phyloP scores from a whole-genome alignment of 1,140 invertebrate species.

The Anoplolepis gracilipes region DNA sequence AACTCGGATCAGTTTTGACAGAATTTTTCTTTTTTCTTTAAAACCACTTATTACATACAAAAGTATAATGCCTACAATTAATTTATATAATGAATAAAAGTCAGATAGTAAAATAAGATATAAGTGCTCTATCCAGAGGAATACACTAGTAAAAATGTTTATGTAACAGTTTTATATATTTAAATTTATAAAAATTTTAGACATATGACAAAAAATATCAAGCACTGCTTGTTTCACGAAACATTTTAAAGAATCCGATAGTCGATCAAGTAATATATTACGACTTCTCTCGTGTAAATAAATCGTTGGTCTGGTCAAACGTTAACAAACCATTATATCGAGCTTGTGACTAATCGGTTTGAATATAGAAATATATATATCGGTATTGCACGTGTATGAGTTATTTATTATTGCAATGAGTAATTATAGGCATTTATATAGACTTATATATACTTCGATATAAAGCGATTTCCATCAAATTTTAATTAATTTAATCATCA shows the following conservation, averaged over 20 bases:
- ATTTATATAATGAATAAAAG: neutral
- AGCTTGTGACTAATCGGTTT: slow-evolving; percentile 63
- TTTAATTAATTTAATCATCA: too few species aligned
- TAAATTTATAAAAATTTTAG: neutral
- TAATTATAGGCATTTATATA: slow-evolving; percentile 67
- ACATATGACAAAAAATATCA: neutral
- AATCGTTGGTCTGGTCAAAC: slow-evolving; percentile 21
- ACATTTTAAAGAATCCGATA: neutral
- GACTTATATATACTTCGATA: slow-evolving; percentile 63
- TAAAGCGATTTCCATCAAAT: neutral
- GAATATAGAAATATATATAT: slow-evolving; percentile 13
- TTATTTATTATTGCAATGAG: slow-evolving; percentile 66
- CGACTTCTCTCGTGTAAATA: slow-evolving; percentile 31
- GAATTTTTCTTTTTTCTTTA: neutral
- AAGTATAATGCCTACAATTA: neutral
- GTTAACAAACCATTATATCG: slow-evolving; percentile 21
- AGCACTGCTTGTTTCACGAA: neutral
- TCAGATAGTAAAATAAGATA: slow-evolving; percentile 34
- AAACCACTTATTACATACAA: neutral
- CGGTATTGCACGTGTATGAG: slow-evolving; percentile 34
- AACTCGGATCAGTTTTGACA: slow-evolving; percentile 77
- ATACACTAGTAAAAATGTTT: too few species aligned
- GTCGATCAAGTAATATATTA: slow-evolving; percentile 23
- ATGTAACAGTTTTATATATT: too few species aligned
- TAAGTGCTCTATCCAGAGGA: neutral